These are phyloP conservation scores for Melipona quadrifasciata DNA, from an alignment of 1,140 invertebrate species.

Conservation along the genomic window DNA sequence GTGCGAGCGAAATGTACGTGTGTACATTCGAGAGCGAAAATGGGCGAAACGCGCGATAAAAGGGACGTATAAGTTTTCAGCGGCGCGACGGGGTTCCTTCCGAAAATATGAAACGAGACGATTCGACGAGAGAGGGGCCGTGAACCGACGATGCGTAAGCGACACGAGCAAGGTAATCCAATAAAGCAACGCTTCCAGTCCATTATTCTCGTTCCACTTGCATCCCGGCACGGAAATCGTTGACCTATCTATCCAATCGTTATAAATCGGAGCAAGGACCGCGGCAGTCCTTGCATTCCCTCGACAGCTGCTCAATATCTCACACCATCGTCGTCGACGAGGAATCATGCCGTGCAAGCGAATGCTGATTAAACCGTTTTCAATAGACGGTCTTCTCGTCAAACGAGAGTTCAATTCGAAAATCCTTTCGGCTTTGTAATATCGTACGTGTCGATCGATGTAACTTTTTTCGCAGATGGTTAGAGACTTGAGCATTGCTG, in stretches of 20 bases:
- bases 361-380: background rate
- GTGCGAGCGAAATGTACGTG: background rate
- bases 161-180: conserved; percentile 52
- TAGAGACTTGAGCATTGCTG: too few species aligned
- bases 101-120: conserved; percentile 25
- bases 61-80: background rate
- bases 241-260: conserved; percentile 57
- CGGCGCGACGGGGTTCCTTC: background rate
- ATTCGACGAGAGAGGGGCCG: conserved; percentile 22
- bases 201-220: conserved; percentile 51
- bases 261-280: conserved; percentile 50
- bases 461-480: too few species aligned
- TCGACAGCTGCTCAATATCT: conserved; percentile 37
- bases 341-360: background rate
- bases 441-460: too few species aligned
- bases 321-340: background rate
- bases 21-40: background rate
- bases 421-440: too few species aligned
- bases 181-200: conserved; percentile 60
- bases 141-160: conserved; percentile 33
- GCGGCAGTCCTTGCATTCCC: background rate
- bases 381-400: background rate
- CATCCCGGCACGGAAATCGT: conserved; percentile 23
- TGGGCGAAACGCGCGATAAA: background rate
- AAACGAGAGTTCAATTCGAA: background rate